phyloP scores from a whole-genome alignment of 2,797 vertebrate species.

The Denticeps clupeoides region DNA sequence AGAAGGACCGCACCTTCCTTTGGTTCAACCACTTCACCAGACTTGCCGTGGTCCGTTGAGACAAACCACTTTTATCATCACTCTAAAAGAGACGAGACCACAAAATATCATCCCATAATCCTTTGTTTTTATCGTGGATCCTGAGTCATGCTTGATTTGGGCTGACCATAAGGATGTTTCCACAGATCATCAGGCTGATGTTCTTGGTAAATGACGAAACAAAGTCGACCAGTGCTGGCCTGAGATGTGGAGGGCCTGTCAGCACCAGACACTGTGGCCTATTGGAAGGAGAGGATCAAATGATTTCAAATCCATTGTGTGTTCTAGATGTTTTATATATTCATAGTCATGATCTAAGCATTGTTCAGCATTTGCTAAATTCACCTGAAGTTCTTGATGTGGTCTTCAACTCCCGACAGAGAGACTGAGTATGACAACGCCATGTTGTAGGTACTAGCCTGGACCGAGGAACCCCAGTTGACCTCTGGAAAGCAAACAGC shows the following conservation, averaged over 20 bases:
- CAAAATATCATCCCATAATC: not conserved
- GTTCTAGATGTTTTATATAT: too few relatives aligned
- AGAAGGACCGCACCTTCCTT: constrained; percentile 59
- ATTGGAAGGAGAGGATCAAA: not conserved
- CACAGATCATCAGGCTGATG: constrained; percentile 63
- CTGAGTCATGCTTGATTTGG: not conserved
- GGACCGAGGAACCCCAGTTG: constrained; percentile 63
- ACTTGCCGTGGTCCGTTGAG: constrained; percentile 21
- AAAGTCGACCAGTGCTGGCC: constrained; percentile 64
- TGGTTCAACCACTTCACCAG: constrained; percentile 54
- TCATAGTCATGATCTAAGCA: too few relatives aligned
- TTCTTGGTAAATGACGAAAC: constrained; percentile 61
- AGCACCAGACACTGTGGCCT: constrained; percentile 66
- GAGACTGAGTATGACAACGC: constrained; percentile 56
- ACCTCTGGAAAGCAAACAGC: constrained; percentile 10
- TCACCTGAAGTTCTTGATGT: constrained; percentile 66
- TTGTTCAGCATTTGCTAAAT: not conserved
- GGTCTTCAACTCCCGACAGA: constrained; percentile 53
- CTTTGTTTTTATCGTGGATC: not conserved
- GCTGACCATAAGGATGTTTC: constrained; percentile 55
- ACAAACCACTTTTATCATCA: constrained; percentile 23
- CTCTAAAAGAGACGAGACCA: constrained; percentile 23
- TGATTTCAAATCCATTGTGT: too few relatives aligned
- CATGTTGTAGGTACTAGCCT: constrained; percentile 59
- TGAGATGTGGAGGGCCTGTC: constrained; percentile 53